phyloP scores from a whole-genome alignment of 2,797 vertebrate species.

The Euthynnus affinis region DNA sequence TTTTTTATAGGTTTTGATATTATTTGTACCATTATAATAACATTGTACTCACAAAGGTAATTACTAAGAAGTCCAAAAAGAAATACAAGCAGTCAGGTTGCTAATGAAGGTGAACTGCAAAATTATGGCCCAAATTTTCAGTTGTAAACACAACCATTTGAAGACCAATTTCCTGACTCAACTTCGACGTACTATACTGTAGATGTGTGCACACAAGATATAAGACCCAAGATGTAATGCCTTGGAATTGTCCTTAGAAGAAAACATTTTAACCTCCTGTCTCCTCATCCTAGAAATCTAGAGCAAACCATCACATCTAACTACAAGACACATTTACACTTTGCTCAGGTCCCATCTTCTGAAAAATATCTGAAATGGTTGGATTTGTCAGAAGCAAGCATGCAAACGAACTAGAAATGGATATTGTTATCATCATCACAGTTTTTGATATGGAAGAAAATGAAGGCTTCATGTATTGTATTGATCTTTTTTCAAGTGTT shows the following conservation, averaged over 20 bases:
- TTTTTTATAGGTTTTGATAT: conserved; percentile 2
- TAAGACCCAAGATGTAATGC: background rate
- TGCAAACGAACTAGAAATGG: conserved; percentile 40
- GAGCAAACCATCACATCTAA: conserved; percentile 1
- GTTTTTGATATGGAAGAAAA: conserved; percentile 41
- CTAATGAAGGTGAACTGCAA: no score
- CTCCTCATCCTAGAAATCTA: conserved; percentile 9
- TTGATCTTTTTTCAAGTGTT: conserved; percentile 65
- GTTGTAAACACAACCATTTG: background rate
- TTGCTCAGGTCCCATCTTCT: conserved; percentile 51
- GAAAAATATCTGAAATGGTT: conserved; percentile 12
- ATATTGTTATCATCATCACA: background rate
- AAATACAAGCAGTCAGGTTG: background rate
- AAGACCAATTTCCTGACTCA: no score
- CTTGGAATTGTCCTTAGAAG: background rate
- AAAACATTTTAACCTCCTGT: background rate
- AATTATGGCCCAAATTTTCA: no score
- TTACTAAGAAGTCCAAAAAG: background rate
- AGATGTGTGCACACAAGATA: background rate
- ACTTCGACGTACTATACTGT: no score
- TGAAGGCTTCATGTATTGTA: conserved; percentile 69
- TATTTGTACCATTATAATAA: background rate
- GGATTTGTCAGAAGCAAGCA: conserved; percentile 64
- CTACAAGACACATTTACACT: conserved; percentile 15
- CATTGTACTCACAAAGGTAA: background rate